These are phyloP conservation scores for Lampris incognitus DNA, from an alignment of 2,113 vertebrate species.

Conservation along the genomic window DNA sequence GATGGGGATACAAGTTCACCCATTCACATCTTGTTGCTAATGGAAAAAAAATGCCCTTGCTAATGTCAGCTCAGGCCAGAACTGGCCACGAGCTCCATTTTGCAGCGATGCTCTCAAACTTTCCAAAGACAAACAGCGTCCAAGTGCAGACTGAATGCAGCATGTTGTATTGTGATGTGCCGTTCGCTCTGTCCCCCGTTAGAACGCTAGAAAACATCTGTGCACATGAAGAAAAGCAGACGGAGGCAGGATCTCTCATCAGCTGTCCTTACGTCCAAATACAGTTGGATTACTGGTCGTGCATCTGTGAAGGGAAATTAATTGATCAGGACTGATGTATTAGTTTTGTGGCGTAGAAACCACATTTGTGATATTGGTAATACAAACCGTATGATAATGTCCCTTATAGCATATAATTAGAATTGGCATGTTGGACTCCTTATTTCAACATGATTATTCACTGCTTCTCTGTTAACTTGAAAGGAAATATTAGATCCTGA, in stretches of 20 bases:
- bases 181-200: neutral
- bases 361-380: slow-evolving; percentile 58
- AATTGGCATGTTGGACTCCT: slow-evolving; percentile 76
- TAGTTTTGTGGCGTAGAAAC: slow-evolving; percentile 21
- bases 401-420: slow-evolving; percentile 73
- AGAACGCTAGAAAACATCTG: neutral
- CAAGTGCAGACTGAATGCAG: too few relatives aligned
- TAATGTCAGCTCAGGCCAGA: neutral
- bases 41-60: neutral
- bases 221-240: neutral
- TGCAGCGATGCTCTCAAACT: neutral
- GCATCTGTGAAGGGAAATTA: slow-evolving; percentile 25
- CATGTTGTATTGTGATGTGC: too few relatives aligned
- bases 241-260: neutral
- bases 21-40: neutral
- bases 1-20: neutral
- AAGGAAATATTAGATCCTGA: slow-evolving; percentile 85
- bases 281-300: neutral
- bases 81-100: slow-evolving; percentile 1
- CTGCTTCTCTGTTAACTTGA: slow-evolving; percentile 82
- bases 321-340: slow-evolving; percentile 20
- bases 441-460: slow-evolving; percentile 81
- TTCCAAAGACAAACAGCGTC: neutral
- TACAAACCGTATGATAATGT: slow-evolving; percentile 48
- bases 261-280: neutral